Conservation (phyloP, 2,888 invertebrate species). For the Malthinus flaveolus region DNA sequence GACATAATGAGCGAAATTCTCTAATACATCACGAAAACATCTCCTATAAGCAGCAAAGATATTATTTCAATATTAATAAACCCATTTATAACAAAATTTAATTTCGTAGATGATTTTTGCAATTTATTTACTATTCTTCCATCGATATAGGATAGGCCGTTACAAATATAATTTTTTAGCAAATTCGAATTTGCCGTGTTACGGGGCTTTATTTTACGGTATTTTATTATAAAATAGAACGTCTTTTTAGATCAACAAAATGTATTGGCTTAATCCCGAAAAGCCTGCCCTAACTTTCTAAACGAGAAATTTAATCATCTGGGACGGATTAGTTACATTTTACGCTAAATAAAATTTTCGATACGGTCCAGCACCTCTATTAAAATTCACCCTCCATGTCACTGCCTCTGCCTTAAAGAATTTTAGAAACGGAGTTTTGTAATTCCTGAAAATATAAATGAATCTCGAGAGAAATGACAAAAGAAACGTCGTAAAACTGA, state of each 20-base stretch:
- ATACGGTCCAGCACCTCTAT: conserved; percentile 42
- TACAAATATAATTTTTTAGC: too few relatives aligned
- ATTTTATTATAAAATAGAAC: background rate
- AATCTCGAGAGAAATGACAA: conserved; percentile 27
- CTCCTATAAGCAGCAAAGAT: too few relatives aligned
- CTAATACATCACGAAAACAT: too few relatives aligned
- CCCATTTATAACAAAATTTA: too few relatives aligned
- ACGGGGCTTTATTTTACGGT: too few relatives aligned
- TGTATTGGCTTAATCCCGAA: conserved; percentile 33
- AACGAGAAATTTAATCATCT: conserved; percentile 45
- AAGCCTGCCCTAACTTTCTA: conserved; percentile 35
- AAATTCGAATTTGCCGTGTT: too few relatives aligned
- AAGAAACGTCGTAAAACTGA: conserved; percentile 16
- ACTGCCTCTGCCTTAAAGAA: conserved; percentile 24
- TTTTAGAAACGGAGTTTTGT: conserved; percentile 26
- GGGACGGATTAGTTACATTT: conserved; percentile 45
- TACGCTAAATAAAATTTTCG: conserved; percentile 41
- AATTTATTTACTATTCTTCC: too few relatives aligned
- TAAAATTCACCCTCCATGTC: conserved; percentile 35
- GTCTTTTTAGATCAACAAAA: conserved; percentile 28
- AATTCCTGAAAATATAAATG: conserved; percentile 24
- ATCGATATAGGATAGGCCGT: too few relatives aligned
- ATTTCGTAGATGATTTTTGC: too few relatives aligned
- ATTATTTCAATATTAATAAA: too few relatives aligned
- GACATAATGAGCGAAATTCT: too few relatives aligned